Evolutionary conservation across 1,140 invertebrate genomes (phyloP), one percentile per base, ranked within the genome.

Genomic region (Lutraria rhynchaena): DNA sequence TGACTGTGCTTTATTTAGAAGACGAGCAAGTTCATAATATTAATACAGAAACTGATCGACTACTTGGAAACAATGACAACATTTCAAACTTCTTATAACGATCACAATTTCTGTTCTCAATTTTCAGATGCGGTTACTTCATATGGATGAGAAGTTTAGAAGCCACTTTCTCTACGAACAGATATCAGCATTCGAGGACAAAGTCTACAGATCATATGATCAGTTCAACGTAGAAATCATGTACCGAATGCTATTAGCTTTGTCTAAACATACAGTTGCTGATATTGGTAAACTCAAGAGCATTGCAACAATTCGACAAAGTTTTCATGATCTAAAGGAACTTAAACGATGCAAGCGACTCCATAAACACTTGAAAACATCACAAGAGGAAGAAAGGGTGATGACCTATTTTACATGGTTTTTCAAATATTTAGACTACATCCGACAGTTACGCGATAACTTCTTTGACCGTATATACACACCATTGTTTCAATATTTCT

Each of bases 361-460:
- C 37, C 61, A 61, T 61, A 44, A 31, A 46, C 73, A 73, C 65
- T 44, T 74, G 33, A 49, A 76, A 58, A 51, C 37, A 15, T 73
- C 70, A 55, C 44, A 70, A n/a, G 76, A 71, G 11, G 67, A 83
- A 83, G 57, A 88, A 55, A 55, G 84, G 65, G 49, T 89, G 65
- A 73, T 86, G n/a, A 82, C 86, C 44, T 91, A 90, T 57, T 91
- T 91, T 58, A 84, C 82, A 5, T 91, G 90, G 90, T 91, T 89
- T 58, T 88, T 90, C 51, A 80, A 89, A n/a, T 87, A 88, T 61
- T 73, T 89, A 53, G 85, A 88, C 57, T 91, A 89, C 60, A 58
- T 90, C 13, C 61, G 87, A 13, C 84, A 89, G 51, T 82, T 91
- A 1, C 75, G 86, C 19, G 67, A 58, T 13, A 89, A 88, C 60